Conservation (phyloP, 2,888 invertebrate species). For the Leptarthrus brevirostris region DNA sequence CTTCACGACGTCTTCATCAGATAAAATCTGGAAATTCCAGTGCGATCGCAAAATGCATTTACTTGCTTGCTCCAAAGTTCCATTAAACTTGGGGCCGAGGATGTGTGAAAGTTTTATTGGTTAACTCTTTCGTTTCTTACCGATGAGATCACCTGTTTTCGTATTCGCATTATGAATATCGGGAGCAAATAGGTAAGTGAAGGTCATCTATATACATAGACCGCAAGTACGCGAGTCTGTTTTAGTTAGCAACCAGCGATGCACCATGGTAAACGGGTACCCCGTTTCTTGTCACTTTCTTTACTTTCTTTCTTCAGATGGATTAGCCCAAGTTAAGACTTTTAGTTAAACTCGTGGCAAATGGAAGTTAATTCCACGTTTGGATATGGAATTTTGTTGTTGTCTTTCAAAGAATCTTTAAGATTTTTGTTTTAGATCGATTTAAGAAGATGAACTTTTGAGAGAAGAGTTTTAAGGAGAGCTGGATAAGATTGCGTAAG, state of each 20-base stretch:
- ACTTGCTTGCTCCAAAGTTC: no score
- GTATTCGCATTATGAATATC: background rate
- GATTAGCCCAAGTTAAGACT: no score
- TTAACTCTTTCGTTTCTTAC: background rate
- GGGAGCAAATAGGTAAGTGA: slow-evolving; percentile 28
- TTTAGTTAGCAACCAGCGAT: background rate
- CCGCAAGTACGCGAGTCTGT: background rate
- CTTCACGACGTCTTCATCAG: slow-evolving; percentile 6
- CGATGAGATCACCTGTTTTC: background rate
- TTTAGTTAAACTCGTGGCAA: no score
- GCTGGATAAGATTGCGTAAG: no score
- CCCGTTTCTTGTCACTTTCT: background rate
- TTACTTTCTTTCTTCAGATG: background rate
- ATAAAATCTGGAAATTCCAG: background rate
- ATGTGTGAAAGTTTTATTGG: slow-evolving; percentile 21
- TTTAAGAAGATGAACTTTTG: no score
- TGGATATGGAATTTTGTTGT: no score
- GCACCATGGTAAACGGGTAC: background rate
- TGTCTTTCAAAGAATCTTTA: no score
- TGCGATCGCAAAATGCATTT: background rate
- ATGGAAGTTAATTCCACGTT: no score
- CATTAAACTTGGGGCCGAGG: no score
- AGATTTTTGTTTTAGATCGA: no score
- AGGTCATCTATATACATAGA: slow-evolving; percentile 19
- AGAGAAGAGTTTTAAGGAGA: no score